A percentile compares a stretch with the other conserved stretches of the same genome.
Evolutionary conservation across 2,888 invertebrate genomes (phyloP).

Genomic region (Sminthurides aquaticus): DNA sequence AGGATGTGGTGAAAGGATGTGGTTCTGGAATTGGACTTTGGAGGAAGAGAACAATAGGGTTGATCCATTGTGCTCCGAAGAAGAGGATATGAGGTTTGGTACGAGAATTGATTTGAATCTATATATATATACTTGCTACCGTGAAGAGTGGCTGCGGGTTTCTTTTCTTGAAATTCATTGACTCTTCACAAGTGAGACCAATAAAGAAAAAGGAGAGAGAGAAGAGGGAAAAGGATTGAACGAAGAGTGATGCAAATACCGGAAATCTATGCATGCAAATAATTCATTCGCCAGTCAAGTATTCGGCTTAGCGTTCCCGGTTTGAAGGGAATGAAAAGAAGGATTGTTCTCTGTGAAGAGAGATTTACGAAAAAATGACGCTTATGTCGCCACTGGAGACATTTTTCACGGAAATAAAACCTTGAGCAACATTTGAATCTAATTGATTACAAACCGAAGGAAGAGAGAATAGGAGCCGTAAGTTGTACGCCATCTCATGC

Average conservation of each 20-base stretch:
- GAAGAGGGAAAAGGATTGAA: neutral
- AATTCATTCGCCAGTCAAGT: neutral
- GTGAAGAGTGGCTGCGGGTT: too few species aligned
- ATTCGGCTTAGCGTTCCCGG: too few species aligned
- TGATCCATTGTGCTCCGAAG: too few species aligned
- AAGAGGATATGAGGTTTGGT: neutral
- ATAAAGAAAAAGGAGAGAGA: neutral
- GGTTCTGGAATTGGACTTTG: too few species aligned
- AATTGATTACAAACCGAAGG: neutral
- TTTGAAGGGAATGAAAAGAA: neutral
- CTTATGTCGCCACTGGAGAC: neutral
- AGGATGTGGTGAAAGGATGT: too few species aligned
- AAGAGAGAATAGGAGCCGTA: too few species aligned
- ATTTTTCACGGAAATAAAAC: neutral
- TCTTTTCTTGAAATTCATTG: too few species aligned
- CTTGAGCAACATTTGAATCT: neutral
- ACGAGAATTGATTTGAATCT: neutral
- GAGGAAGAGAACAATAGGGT: neutral
- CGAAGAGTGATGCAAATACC: neutral
- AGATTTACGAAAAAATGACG: neutral
- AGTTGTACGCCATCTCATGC: too few species aligned
- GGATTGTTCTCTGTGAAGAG: neutral
- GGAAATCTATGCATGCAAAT: neutral
- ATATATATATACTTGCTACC: too few species aligned
- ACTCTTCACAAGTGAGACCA: too few species aligned